Evolutionary conservation across 2,113 vertebrate species (phyloP), one percentile per base, ranked within the genome.

Genomic region (Catharus fuscescens): DNA sequence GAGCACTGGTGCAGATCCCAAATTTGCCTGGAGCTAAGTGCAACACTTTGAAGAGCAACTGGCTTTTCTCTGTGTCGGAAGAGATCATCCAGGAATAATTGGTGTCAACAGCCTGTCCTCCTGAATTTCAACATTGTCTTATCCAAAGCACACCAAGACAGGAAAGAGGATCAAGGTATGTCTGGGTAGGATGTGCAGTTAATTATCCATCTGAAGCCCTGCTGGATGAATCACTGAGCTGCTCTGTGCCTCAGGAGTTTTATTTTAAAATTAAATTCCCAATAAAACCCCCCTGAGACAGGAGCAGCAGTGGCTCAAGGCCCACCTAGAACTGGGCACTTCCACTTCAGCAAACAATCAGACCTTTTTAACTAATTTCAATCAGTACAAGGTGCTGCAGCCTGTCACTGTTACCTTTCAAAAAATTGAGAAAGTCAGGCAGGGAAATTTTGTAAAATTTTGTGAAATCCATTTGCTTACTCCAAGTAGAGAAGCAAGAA

Each of bases 311-410:
- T 4, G 72, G 14, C 18, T 3, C 0, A 11, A 59, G 57, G 47
- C 66, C 72, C 14, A 14, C 25, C 44, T 17, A 18, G 31, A 72
- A 48, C 15, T 26, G 18, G 54, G 50, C 18, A 25, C 7, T 82
- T 28, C 34, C 26, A 6, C 60, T 40, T 45, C 50, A 31, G 17
- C 19, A 53, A 16, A 72, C 31, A 53, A 0, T 3, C 3, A 77
- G 47, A 32, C 2, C 18, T 65, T 65, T 57, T 18, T 0, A 59
- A 31, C 31, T 19, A 26, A 12, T 8, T 54, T 32, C 36, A 18
- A 2, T 1, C 4, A 2, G 21, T 14, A 0, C 0, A 5, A 1
- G 20, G 4, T 20, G 12, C 65, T 86, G 56, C 47, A 47, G 52
- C 20, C 77, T 47, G 24, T 12, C 15, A 31, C 14, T 6, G n/a